Percentiles rank a stretch among this genome's conserved stretches.
Evolutionary conservation across 2,113 vertebrate genomes (phyloP).

Genomic region (Oceanites oceanicus): DNA sequence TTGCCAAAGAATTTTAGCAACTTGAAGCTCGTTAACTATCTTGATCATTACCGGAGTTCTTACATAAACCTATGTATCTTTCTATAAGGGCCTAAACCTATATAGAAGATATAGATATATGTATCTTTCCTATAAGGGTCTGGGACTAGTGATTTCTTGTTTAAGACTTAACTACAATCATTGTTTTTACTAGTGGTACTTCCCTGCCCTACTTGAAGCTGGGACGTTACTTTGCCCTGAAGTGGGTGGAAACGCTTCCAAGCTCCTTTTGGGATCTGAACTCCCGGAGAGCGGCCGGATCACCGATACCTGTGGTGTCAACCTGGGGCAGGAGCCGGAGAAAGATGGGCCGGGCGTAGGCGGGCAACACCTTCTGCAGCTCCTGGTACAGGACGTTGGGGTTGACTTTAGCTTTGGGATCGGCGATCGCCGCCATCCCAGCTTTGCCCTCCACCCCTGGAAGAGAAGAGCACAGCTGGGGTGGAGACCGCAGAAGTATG

Average conservation of each 20-base stretch:
- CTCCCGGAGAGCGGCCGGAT: no score
- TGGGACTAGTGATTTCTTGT: rapidly evolving
- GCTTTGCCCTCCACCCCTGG: conserved; percentile 90
- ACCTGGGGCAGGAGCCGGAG: conserved; percentile 83
- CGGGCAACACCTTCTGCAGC: conserved; percentile 80
- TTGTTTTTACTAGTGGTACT: background rate
- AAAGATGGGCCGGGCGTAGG: conserved; percentile 87
- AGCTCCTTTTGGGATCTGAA: background rate
- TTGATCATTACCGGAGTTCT: background rate
- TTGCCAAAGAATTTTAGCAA: no score
- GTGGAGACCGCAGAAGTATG: no score
- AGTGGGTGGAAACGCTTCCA: rapidly evolving
- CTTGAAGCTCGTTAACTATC: background rate
- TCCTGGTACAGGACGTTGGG: conserved; percentile 74
- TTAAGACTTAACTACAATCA: background rate
- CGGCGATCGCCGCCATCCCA: conserved; percentile 86
- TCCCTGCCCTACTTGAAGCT: rapidly evolving
- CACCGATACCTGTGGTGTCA: conserved; percentile 84
- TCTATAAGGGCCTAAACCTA: no score
- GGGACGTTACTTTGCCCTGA: background rate
- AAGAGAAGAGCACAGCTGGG: background rate
- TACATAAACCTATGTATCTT: background rate
- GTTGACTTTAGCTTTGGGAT: conserved; percentile 71
- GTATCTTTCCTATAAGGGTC: background rate
- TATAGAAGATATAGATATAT: no score